A percentile compares a stretch with the other conserved stretches of the same genome.
These are phyloP conservation scores for Nasua narica DNA, from an alignment of 2,797 vertebrate species.

Conservation along the genomic window DNA sequence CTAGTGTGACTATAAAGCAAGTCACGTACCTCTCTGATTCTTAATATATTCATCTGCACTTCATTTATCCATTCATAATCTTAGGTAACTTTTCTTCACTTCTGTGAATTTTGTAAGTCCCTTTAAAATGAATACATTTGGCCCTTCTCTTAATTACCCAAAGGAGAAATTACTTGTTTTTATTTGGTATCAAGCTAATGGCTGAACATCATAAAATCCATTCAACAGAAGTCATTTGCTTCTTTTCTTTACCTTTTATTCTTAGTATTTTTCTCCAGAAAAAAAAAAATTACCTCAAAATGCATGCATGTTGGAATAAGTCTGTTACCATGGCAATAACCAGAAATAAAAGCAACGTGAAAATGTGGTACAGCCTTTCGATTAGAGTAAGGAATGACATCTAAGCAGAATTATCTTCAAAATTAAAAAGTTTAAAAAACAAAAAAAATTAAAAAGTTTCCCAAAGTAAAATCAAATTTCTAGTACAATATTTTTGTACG, in stretches of 20 bases:
- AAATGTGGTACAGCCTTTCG: not conserved
- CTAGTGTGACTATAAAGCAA: too few relatives aligned
- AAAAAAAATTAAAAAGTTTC: too few relatives aligned
- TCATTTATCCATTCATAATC: not conserved
- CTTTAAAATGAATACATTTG: constrained; percentile 18
- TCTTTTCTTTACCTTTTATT: constrained; percentile 26
- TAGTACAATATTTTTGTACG: not conserved
- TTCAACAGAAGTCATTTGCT: constrained; percentile 31
- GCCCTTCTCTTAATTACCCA: constrained; percentile 13
- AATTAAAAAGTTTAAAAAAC: too few relatives aligned
- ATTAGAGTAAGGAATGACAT: constrained; percentile 58
- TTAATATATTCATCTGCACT: not conserved
- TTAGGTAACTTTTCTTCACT: not conserved
- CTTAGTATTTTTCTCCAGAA: constrained; percentile 57
- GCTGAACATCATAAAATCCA: constrained; percentile 11
- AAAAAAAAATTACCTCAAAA: constrained; percentile 66
- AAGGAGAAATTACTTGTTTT: constrained; percentile 43
- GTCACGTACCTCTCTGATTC: not conserved
- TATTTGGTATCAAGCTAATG: constrained; percentile 10
- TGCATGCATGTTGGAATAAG: constrained; percentile 62
- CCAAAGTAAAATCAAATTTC: not conserved
- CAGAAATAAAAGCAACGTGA: constrained; percentile 70
- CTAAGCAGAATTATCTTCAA: constrained; percentile 58
- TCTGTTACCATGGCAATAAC: constrained; percentile 76
- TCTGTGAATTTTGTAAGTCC: not conserved